A percentile compares a stretch with the other conserved stretches of the same genome.
These are phyloP conservation scores for Himalopsyche tibetana DNA, from an alignment of 2,888 invertebrate genomes.

Conservation along the genomic window DNA sequence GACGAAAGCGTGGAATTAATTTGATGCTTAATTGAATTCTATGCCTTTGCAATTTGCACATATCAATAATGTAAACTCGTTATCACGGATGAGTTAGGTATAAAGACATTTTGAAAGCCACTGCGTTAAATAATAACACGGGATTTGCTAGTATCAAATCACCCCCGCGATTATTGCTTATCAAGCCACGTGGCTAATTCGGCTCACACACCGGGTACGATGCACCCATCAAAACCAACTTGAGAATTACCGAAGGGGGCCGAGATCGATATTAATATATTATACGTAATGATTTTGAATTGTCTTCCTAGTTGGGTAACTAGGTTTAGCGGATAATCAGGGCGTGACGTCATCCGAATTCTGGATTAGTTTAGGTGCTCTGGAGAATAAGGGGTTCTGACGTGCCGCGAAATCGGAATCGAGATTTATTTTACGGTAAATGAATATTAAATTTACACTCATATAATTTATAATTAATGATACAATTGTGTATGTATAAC, in stretches of 20 bases:
- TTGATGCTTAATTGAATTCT: no score
- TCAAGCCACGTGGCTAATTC: conserved; percentile 65
- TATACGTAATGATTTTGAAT: neutral
- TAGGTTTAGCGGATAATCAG: conserved; percentile 21
- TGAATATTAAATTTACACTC: no score
- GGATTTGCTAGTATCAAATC: conserved; percentile 44
- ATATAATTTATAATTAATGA: no score
- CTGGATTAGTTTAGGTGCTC: no score
- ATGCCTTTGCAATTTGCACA: no score
- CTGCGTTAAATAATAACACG: conserved; percentile 53
- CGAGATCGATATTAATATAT: conserved; percentile 2
- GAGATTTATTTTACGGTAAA: no score
- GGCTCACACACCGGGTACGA: conserved; percentile 54
- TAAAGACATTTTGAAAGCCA: neutral
- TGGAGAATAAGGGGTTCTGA: no score
- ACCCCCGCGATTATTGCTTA: conserved; percentile 61
- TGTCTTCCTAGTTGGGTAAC: neutral
- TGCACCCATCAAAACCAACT: conserved; percentile 52
- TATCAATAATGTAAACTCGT: no score
- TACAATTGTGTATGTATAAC: no score
- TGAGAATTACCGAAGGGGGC: conserved; percentile 11
- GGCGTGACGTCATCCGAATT: conserved; percentile 12
- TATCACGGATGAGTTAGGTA: neutral
- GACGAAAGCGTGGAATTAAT: no score
- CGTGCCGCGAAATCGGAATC: no score